Percentiles rank a stretch among this genome's conserved stretches.
Evolutionary conservation across 2,797 vertebrate genomes (phyloP).

Genomic region (Pipistrellus pipistrellus): DNA sequence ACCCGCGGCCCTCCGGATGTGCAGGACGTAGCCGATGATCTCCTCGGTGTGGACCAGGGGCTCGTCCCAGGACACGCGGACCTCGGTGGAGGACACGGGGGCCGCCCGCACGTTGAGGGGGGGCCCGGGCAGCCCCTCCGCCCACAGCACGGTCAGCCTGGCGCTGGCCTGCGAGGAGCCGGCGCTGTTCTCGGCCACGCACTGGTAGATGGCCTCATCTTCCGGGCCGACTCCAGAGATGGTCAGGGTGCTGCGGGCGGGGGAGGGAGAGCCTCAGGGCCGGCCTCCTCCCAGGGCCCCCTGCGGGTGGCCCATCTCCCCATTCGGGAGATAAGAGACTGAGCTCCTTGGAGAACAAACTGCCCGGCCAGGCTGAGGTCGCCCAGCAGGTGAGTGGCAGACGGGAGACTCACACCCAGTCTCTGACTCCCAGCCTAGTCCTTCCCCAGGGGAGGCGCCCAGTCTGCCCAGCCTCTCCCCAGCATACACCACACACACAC

Average conservation of each 20-base stretch:
- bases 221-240: conserved; percentile 95
- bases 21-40: conserved; percentile 98
- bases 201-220: conserved; percentile 99
- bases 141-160: conserved; percentile 96
- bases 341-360: background rate
- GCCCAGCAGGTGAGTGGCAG: background rate
- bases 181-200: conserved; percentile 97
- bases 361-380: background rate
- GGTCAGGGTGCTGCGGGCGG: conserved; percentile 93
- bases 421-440: background rate
- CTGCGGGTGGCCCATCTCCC: background rate
- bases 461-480: background rate
- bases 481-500: fast-evolving
- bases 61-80: conserved; percentile 96
- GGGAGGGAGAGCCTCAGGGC: conserved; percentile 8
- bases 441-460: background rate
- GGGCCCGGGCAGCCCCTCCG: conserved; percentile 94
- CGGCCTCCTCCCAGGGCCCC: background rate
- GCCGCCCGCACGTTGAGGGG: conserved; percentile 92
- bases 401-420: background rate
- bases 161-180: conserved; percentile 98
- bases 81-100: conserved; percentile 94
- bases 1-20: conserved; percentile 96
- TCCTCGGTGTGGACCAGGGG: conserved; percentile 96
- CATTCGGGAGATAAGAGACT: background rate